Base-by-base conservation (phyloP, 2,113 vertebrate species). In the Vanacampus margaritifer region DNA sequence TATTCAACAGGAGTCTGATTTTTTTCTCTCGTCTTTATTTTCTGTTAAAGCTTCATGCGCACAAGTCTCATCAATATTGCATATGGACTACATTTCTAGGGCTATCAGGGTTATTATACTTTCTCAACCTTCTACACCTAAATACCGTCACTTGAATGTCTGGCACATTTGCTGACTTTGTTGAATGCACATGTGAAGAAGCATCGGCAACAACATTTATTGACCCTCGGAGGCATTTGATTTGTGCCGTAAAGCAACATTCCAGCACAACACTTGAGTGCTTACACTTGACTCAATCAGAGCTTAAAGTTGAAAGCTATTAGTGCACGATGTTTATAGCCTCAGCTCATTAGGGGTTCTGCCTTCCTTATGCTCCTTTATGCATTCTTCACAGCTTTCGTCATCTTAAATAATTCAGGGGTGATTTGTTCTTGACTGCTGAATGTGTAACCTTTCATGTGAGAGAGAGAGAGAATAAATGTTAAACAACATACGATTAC, bases 391-490 rank as follows among this genome's bases (percentile, higher is more conserved):
- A 41, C 59, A 60, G 59, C 66, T 74, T 80, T 70, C 64, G 73
- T 68, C 43, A 26, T 51, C 39, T 48, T 73, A 50, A 79, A 81
- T 79, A 65, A 85, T 83, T 67, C 72, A 83, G 65, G 62, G 43
- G 19, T 24, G 48, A 74, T 57, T 69, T 66, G 60, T 70, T 76
- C 26, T 65, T 72, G 57, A 69, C 59, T 65, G 43, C 65, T 79
- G 72, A 78, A 68, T 72, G 73, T 21, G 32, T 67, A 66, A 68
- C 61, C 59, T 77, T 64, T 77, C 24, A 56, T 50, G 35, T 58
- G 51, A 24, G 37, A 8, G 6, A 8, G 37, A 37, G 3, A 37
- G 9, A 51, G 46, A 74, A 37, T 23, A 79, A 71, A 79, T 50
- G 79, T 74, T 51, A 66, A 70, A 64, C 35, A 43, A 68, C n/a